A percentile compares a stretch with the other conserved stretches of the same genome.
Evolutionary conservation across 2,797 vertebrate species (phyloP).

Genomic region (Etheostoma perlongum): DNA sequence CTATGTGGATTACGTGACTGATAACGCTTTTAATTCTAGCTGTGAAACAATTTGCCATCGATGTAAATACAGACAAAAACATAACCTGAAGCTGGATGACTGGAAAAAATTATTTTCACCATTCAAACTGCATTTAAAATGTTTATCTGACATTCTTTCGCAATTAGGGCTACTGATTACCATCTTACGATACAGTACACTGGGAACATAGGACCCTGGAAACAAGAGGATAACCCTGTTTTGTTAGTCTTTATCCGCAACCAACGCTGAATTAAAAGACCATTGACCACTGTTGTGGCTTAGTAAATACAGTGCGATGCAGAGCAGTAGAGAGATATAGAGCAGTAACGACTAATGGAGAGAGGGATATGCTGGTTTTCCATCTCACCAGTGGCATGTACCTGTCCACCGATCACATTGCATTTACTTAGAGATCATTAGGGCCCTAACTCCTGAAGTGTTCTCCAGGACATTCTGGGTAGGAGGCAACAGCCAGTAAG

Average conservation of each 20-base stretch:
- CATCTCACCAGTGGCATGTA: background rate
- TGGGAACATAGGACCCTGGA: too few relatives aligned
- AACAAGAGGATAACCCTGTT: too few relatives aligned
- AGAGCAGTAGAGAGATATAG: background rate
- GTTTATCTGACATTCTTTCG: too few relatives aligned
- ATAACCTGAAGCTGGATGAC: constrained; percentile 28
- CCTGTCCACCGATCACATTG: background rate
- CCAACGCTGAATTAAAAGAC: background rate
- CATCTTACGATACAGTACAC: too few relatives aligned
- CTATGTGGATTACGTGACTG: constrained; percentile 11
- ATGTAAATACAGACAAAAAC: constrained; percentile 13
- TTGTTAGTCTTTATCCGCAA: background rate
- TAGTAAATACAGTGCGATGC: background rate
- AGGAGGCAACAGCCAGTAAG: constrained; percentile 22
- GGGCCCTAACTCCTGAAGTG: constrained; percentile 16
- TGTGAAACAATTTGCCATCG: constrained; percentile 43
- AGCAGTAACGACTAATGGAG: too few relatives aligned
- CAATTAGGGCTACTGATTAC: too few relatives aligned
- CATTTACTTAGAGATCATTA: constrained; percentile 13
- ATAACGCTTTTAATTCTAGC: constrained; percentile 29
- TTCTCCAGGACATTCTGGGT: background rate
- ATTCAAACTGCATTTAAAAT: too few relatives aligned
- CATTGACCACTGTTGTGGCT: background rate
- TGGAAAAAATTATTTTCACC: background rate
- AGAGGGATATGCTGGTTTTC: background rate